Conservation (phyloP, 2,888 invertebrate genomes). For the Meliscaeva auricollis region DNA sequence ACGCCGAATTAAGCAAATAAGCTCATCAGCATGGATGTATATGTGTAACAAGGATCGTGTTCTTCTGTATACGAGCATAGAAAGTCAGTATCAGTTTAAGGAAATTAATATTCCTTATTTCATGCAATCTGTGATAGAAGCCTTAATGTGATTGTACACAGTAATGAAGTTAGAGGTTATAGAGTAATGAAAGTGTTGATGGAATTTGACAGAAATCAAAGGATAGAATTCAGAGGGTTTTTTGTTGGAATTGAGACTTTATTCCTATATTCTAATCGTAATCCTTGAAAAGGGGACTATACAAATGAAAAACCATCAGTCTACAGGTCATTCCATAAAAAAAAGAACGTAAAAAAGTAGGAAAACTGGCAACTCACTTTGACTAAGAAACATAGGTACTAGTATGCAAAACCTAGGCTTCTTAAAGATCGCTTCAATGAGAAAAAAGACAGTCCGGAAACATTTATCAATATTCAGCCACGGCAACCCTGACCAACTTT, state of each 20-base stretch:
- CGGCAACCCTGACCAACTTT: too few species aligned
- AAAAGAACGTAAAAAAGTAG: too few species aligned
- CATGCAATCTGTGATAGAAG: constrained; percentile 20
- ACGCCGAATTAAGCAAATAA: constrained; percentile 64
- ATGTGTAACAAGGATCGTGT: constrained; percentile 40
- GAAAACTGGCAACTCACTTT: too few species aligned
- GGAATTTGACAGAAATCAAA: constrained; percentile 22
- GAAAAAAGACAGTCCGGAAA: too few species aligned
- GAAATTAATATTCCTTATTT: neutral
- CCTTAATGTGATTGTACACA: constrained; percentile 35
- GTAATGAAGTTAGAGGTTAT: constrained; percentile 22
- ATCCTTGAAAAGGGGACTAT: too few species aligned
- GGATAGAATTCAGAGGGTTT: neutral
- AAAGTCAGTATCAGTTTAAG: constrained; percentile 6
- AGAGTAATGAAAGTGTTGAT: constrained; percentile 7
- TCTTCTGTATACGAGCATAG: neutral
- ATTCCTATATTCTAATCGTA: too few species aligned
- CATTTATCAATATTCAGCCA: too few species aligned
- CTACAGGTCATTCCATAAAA: too few species aligned
- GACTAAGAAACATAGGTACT: too few species aligned
- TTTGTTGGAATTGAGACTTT: neutral
- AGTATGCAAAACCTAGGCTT: too few species aligned
- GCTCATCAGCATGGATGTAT: constrained; percentile 50
- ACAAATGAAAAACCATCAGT: too few species aligned
- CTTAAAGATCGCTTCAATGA: too few species aligned